Evolutionary conservation across 2,888 invertebrate species (phyloP).

Genomic region (Drosophila eohydei): DNA sequence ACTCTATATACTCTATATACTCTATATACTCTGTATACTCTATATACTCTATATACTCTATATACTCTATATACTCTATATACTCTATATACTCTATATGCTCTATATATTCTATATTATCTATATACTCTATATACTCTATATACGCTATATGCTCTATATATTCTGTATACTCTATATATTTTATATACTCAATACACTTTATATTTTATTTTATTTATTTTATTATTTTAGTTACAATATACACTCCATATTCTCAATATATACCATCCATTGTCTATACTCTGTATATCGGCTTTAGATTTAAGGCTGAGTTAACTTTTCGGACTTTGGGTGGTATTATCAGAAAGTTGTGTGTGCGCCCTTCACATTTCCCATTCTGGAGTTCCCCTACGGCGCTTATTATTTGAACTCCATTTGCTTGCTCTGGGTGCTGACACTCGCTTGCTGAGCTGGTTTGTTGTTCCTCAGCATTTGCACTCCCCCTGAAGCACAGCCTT

Average conservation of each 20-base stretch:
- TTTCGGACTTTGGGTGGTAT: neutral
- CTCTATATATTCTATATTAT: neutral
- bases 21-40: neutral
- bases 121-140: neutral
- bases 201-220: too few species aligned
- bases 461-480: conserved; percentile 28
- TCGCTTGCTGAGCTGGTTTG: neutral
- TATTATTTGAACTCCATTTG: conserved; percentile 32
- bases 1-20: neutral
- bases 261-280: too few species aligned
- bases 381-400: conserved; percentile 15
- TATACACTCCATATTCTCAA: too few species aligned
- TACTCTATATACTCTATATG: neutral
- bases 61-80: neutral
- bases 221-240: too few species aligned
- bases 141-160: too few species aligned
- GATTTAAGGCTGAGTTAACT: neutral
- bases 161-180: too few species aligned
- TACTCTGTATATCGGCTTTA: too few species aligned
- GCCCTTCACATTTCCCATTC: conserved; percentile 10
- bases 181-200: neutral
- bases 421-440: neutral
- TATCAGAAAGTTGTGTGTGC: neutral
- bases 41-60: neutral
- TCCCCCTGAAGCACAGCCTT: conserved; percentile 27